Evolutionary conservation across 2,113 vertebrate species (phyloP), one percentile per base, ranked within the genome.

Genomic region (Lathamus discolor): DNA sequence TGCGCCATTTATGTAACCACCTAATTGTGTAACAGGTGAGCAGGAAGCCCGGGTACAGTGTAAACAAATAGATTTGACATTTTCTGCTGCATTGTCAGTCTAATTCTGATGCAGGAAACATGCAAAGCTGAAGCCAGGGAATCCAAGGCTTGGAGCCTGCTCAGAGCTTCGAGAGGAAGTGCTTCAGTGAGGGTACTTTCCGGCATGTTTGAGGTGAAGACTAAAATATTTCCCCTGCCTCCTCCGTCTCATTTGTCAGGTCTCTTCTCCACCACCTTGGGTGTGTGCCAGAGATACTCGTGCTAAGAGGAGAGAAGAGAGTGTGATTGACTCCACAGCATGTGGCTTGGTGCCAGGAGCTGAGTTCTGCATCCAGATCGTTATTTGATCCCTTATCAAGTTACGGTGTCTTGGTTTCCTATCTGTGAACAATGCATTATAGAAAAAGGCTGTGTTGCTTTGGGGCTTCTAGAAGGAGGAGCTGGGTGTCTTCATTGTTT

Each of bases 1-100:
- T 76, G 77, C 67, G 63, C 74, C 31, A 3, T 84, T 96, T 96
- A 78, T 89, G 57, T 92, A 95, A 95, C 37, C 1, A 2, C 28
- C 66, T 61, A 69, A 69, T 93, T 3, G 0, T 44, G 63, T 63
- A 76, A 80, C 93, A 97, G 83, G 92, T 96, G 93, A 91, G 33
- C 67, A 77, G 81, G 46, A 46, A 95, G 54, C 43, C 83, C 6
- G 0, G 10, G 52, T 93, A 95, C 88, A 95, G 83, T 92, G 92
- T 87, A 92, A 94, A 93, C 41, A 93, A 91, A 93, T 82, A 67
- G 41, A 25, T 49, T 67, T 78, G 86, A 66, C 29, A 49, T 93
- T 96, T 82, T 3, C 1, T 51, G 17, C 49, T n/a, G 41, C 66
- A 54, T 82, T 86, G 74, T 88, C 57, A 83, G 64, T 37, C 69